phyloP scores from a whole-genome alignment of 2,113 vertebrate genomes.

The Ceratotherium simum region DNA sequence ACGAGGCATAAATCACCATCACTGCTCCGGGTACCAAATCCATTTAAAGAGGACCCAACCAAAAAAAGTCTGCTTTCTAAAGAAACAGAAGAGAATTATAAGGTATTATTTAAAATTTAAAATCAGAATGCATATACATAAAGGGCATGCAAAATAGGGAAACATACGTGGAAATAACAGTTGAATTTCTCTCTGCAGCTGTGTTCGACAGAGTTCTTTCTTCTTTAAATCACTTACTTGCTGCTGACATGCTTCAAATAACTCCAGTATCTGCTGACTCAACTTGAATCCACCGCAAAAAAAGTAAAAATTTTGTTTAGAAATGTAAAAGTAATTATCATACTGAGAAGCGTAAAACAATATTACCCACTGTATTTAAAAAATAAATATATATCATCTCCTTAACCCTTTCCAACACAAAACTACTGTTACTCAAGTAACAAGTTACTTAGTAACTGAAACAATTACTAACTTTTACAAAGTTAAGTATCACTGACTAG shows the following conservation, averaged over 20 bases:
- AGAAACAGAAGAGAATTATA: slow-evolving; percentile 63
- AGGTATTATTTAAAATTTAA: slow-evolving; percentile 52
- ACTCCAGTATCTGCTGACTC: slow-evolving; percentile 93
- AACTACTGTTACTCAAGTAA: slow-evolving; percentile 17
- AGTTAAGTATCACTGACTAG: slow-evolving; percentile 15
- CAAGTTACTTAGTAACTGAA: not conserved
- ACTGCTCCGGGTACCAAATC: slow-evolving; percentile 94
- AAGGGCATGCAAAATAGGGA: slow-evolving; percentile 23
- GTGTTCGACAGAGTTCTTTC: slow-evolving; percentile 92
- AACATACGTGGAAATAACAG: slow-evolving; percentile 91
- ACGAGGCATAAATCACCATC: slow-evolving; percentile 97
- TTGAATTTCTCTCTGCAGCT: slow-evolving; percentile 94
- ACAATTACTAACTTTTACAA: not conserved
- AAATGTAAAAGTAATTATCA: slow-evolving; percentile 56
- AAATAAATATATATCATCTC: slow-evolving; percentile 6
- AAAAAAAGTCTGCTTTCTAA: slow-evolving; percentile 92
- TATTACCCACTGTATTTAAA: not conserved
- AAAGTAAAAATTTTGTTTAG: slow-evolving; percentile 72
- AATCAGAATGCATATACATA: not conserved
- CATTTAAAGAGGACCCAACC: slow-evolving; percentile 96
- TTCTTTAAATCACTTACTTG: slow-evolving; percentile 92
- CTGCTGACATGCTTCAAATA: slow-evolving; percentile 94
- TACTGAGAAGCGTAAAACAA: slow-evolving; percentile 39
- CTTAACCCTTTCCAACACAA: not conserved
- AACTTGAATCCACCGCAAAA: slow-evolving; percentile 87